Evolutionary conservation across 2,797 vertebrate species (phyloP).

Genomic region (Okamejei kenojei): DNA sequence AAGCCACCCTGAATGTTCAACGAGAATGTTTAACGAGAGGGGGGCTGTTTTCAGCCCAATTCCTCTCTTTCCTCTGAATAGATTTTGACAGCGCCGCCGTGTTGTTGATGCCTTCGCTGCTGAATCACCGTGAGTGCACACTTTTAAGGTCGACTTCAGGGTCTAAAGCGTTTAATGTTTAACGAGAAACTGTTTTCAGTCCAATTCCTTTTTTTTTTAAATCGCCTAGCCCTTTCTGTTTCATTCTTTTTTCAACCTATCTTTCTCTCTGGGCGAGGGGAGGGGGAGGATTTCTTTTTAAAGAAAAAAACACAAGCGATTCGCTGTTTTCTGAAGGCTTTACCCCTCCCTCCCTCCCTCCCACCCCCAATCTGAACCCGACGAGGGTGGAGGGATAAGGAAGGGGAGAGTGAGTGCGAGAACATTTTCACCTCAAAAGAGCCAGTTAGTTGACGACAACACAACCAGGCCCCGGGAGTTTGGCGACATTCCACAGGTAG

Average conservation of each 20-base stretch:
- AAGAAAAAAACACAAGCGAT: too few relatives aligned
- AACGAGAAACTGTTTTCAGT: too few relatives aligned
- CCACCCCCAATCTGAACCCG: neutral
- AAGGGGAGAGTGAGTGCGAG: neutral
- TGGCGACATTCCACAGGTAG: neutral
- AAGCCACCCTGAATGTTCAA: too few relatives aligned
- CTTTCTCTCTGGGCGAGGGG: too few relatives aligned
- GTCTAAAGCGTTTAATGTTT: neutral
- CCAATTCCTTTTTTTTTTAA: neutral
- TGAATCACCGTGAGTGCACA: neutral
- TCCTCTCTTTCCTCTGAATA: too few relatives aligned
- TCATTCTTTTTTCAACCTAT: too few relatives aligned
- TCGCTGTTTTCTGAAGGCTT: neutral
- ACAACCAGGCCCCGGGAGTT: neutral
- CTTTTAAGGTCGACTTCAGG: slow-evolving; percentile 15
- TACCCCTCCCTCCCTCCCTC: too few relatives aligned
- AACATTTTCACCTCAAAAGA: neutral
- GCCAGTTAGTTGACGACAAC: neutral
- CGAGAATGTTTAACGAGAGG: too few relatives aligned
- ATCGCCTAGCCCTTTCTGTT: neutral
- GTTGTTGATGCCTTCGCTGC: neutral
- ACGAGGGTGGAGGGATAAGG: slow-evolving; percentile 15
- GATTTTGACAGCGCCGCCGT: too few relatives aligned
- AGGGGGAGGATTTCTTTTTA: neutral
- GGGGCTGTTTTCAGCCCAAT: neutral